A percentile compares a stretch with the other conserved stretches of the same genome.
These are phyloP conservation scores for Eilema depressum DNA, from an alignment of 2,888 invertebrate genomes.

Conservation along the genomic window DNA sequence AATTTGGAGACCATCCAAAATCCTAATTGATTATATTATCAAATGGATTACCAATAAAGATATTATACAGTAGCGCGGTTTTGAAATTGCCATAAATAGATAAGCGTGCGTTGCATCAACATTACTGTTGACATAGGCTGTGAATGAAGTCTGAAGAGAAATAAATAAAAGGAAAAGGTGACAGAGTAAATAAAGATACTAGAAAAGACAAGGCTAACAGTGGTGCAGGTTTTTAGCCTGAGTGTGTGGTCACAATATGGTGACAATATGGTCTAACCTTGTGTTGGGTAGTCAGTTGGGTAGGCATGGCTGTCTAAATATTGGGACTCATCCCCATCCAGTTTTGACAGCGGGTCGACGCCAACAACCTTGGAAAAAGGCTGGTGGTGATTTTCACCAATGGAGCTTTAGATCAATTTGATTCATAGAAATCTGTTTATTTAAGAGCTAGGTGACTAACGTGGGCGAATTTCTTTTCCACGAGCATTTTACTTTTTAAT, in stretches of 20 bases:
- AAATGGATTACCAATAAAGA: background rate
- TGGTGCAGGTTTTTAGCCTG: background rate
- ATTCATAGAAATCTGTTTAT: background rate
- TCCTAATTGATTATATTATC: background rate
- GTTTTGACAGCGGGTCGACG: constrained; percentile 14
- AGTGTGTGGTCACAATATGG: background rate
- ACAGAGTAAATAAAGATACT: background rate
- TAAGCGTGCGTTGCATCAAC: background rate
- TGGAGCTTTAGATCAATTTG: background rate
- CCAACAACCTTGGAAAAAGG: constrained; percentile 24
- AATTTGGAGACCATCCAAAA: background rate
- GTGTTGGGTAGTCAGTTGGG: background rate
- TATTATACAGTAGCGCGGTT: background rate
- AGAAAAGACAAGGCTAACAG: background rate
- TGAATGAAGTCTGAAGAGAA: background rate
- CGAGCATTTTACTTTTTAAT: too few species aligned
- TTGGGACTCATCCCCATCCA: constrained; percentile 14
- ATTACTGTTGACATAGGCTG: background rate
- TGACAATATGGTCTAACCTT: constrained; percentile 19
- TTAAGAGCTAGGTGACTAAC: background rate
- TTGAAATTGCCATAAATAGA: background rate
- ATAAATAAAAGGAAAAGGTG: background rate
- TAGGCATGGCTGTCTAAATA: background rate
- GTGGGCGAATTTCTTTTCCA: background rate
- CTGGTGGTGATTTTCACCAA: constrained; percentile 13